Evolutionary conservation across 2,888 invertebrate genomes (phyloP).

Genomic region (Dasysyrphus albostriatus): DNA sequence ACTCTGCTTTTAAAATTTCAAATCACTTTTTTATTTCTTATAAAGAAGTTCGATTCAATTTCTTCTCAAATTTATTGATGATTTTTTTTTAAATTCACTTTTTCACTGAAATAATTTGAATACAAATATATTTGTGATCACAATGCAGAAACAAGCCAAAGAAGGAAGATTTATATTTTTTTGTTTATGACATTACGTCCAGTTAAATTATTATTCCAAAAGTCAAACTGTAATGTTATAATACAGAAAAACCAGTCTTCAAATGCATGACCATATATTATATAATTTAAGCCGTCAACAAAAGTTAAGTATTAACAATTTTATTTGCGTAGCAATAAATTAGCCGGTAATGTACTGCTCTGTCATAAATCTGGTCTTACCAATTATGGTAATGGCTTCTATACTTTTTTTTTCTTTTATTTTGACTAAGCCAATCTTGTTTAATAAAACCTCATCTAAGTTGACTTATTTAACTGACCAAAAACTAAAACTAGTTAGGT

Average conservation of each 20-base stretch:
- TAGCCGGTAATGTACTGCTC: constrained; percentile 58
- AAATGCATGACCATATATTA: constrained; percentile 55
- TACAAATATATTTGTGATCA: background rate
- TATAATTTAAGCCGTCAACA: background rate
- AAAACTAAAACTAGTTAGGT: constrained; percentile 50
- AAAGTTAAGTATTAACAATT: constrained; percentile 22
- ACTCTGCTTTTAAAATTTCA: constrained; percentile 9
- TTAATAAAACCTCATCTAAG: constrained; percentile 13
- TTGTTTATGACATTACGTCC: constrained; percentile 29
- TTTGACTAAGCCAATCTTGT: constrained; percentile 21
- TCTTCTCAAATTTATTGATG: background rate
- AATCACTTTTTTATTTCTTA: constrained; percentile 1
- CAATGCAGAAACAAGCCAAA: background rate
- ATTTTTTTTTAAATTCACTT: constrained; percentile 18
- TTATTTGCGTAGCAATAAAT: constrained; percentile 55
- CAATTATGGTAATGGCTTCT: constrained; percentile 59
- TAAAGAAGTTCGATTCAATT: background rate
- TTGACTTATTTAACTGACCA: constrained; percentile 51
- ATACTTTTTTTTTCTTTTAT: constrained; percentile 25
- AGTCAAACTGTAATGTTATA: background rate
- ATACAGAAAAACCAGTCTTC: constrained; percentile 54
- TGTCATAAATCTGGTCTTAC: constrained; percentile 62
- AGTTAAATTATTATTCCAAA: constrained; percentile 37
- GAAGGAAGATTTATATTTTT: constrained; percentile 46
- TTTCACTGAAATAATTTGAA: constrained; percentile 23